Evolutionary conservation across 2,113 vertebrate genomes (phyloP).

Genomic region (Epinephelus moara): DNA sequence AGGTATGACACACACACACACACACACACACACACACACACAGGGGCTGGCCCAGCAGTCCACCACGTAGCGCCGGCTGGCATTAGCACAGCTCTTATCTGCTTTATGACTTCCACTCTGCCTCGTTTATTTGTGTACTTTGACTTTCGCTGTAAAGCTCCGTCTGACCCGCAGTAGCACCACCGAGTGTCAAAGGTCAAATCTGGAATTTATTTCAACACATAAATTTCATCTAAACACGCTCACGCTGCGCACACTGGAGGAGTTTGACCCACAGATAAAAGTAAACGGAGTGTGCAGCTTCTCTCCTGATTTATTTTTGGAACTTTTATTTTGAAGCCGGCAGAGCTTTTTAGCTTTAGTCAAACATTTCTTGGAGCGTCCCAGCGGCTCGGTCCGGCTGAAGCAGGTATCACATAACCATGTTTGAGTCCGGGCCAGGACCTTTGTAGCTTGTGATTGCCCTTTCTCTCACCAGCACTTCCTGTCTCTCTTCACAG

Average conservation of each 20-base stretch:
- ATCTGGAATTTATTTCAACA: conserved; percentile 69
- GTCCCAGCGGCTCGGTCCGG: conserved; percentile 1
- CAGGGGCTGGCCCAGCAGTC: not conserved
- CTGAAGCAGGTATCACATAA: conserved; percentile 41
- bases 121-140: conserved; percentile 80
- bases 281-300: conserved; percentile 41
- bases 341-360: not conserved
- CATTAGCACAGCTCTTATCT: conserved; percentile 69
- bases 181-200: conserved; percentile 62
- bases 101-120: conserved; percentile 78
- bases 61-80: conserved; percentile 4
- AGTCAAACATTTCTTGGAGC: not conserved
- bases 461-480: not conserved
- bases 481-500: conserved; percentile 51
- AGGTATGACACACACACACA: conserved; percentile 1
- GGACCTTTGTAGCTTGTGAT: conserved; percentile 47
- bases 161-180: conserved; percentile 38
- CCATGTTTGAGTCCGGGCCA: conserved; percentile 15
- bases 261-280: conserved; percentile 52
- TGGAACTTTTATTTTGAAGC: conserved; percentile 22
- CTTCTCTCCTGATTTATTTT: conserved; percentile 18
- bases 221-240: conserved; percentile 39
- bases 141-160: conserved; percentile 74
- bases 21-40: not conserved
- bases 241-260: conserved; percentile 15